Conservation (phyloP, 23 tunicate species). For the Ascidia mentula region DNA sequence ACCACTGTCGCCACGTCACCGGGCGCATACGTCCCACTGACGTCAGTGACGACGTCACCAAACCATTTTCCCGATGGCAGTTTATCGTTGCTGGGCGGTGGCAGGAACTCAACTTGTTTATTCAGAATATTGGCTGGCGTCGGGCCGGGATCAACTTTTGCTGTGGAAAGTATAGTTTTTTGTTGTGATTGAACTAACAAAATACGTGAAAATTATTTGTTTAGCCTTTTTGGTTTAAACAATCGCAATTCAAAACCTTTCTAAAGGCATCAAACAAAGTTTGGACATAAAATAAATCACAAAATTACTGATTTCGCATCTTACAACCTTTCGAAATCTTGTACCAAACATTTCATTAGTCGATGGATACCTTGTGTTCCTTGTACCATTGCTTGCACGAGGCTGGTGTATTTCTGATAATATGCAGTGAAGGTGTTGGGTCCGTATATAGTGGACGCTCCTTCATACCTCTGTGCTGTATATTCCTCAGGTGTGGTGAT, state of each 20-base stretch:
- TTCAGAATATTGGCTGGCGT: conserved; percentile 62
- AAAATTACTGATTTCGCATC: too few relatives aligned
- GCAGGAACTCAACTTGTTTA: conserved; percentile 78
- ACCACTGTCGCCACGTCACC: conserved; percentile 63
- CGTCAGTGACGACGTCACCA: conserved; percentile 87
- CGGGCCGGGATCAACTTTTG: conserved; percentile 66
- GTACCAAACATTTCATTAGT: too few relatives aligned
- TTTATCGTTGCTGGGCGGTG: conserved; percentile 73
- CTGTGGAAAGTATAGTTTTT: conserved; percentile 13
- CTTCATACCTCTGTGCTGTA: conserved; percentile 94
- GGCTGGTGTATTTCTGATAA: conserved; percentile 53
- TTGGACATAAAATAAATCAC: too few relatives aligned
- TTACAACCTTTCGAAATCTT: too few relatives aligned
- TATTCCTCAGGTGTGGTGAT: conserved; percentile 94
- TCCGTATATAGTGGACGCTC: conserved; percentile 91
- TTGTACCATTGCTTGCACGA: conserved; percentile 32
- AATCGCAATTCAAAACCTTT: too few relatives aligned
- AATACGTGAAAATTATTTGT: too few relatives aligned
- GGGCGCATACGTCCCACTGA: conserved; percentile 36
- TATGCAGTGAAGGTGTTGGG: conserved; percentile 90
- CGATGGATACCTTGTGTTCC: conserved; percentile 34
- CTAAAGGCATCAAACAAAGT: too few relatives aligned
- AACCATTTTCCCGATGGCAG: conserved; percentile 58
- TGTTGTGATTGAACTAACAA: too few relatives aligned
- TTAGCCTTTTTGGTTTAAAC: too few relatives aligned